These are phyloP conservation scores for Donacobius atricapilla DNA, from an alignment of 2,113 vertebrate species.

Conservation along the genomic window DNA sequence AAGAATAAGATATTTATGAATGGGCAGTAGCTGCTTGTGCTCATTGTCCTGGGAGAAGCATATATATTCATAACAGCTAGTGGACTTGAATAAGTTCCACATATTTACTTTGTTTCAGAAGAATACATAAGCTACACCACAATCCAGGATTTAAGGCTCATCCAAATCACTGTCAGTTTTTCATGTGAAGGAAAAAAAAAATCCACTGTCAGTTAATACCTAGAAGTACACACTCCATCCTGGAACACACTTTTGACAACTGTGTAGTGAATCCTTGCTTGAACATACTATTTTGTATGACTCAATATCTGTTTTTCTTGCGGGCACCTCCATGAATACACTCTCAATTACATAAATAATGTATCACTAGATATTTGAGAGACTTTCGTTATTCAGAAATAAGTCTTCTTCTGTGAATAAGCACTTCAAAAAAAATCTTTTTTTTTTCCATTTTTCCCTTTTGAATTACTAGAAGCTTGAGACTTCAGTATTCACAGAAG, in stretches of 20 bases:
- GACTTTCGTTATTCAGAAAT: background rate
- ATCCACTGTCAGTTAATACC: background rate
- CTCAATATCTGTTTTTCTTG: conserved; percentile 7
- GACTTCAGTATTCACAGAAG: background rate
- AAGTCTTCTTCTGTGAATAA: background rate
- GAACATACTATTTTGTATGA: background rate
- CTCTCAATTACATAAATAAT: conserved; percentile 13
- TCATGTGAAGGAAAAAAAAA: background rate
- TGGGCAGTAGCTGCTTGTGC: conserved; percentile 23
- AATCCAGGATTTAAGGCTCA: background rate
- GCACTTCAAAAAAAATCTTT: background rate
- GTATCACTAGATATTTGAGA: background rate
- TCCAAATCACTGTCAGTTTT: background rate
- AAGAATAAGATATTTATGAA: conserved; percentile 42
- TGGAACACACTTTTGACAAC: background rate
- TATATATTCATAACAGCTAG: conserved; percentile 25
- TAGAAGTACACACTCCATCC: background rate
- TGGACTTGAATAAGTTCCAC: background rate
- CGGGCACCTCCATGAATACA: background rate
- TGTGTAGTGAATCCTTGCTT: background rate
- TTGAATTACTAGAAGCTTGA: background rate
- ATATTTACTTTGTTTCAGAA: background rate
- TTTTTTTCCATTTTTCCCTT: background rate
- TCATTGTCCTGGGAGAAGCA: conserved; percentile 29
- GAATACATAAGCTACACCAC: background rate